These are phyloP conservation scores for Spatulosminthurus flaviceps DNA, from an alignment of 2,888 invertebrate genomes.

Conservation along the genomic window DNA sequence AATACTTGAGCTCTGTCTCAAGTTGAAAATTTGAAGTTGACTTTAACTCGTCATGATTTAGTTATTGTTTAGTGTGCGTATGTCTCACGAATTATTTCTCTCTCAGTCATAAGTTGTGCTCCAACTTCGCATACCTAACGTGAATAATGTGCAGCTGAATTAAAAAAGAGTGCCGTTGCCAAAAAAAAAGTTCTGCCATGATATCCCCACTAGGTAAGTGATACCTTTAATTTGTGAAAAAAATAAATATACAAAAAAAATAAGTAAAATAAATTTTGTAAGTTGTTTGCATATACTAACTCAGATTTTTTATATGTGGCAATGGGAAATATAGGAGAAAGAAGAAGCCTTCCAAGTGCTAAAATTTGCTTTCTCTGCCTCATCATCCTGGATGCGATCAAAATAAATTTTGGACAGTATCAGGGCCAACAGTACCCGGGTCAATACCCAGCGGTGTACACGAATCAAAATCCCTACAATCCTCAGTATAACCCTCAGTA, in stretches of 20 bases:
- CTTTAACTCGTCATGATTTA: background rate
- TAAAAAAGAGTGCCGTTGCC: background rate
- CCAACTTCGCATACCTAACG: too few relatives aligned
- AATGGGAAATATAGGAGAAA: too few relatives aligned
- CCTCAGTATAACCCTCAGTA: background rate
- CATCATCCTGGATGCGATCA: background rate
- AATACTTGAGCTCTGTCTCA: background rate
- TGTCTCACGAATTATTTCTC: background rate
- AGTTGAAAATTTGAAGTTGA: background rate
- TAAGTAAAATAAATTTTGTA: too few relatives aligned
- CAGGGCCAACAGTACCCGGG: background rate
- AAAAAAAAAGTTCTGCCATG: too few relatives aligned
- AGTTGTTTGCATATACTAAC: too few relatives aligned
- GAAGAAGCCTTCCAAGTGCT: too few relatives aligned
- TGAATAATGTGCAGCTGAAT: background rate
- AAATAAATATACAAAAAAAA: too few relatives aligned
- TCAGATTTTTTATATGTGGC: too few relatives aligned
- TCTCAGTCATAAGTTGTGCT: background rate
- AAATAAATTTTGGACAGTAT: background rate
- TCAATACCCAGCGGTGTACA: background rate
- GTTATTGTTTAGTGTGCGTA: background rate
- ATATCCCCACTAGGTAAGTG: too few relatives aligned
- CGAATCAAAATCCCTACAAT: background rate
- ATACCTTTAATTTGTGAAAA: too few relatives aligned
- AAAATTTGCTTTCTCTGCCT: background rate